Evolutionary conservation across 2,888 invertebrate species (phyloP).

Genomic region (Cecidostiba fungosa): DNA sequence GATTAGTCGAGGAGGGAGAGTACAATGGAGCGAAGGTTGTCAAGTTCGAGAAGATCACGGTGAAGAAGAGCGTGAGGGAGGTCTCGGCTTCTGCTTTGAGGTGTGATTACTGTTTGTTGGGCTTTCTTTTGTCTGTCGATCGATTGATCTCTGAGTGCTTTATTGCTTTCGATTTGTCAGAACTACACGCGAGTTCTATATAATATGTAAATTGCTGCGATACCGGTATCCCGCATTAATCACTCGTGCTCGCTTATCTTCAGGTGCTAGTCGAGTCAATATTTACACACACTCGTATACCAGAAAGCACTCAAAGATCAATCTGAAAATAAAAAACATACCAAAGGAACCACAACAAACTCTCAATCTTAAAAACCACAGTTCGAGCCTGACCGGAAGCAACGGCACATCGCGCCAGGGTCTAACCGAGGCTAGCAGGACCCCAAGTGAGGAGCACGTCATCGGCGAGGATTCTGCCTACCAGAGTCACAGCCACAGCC

Average conservation of each 20-base stretch:
- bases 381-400: conserved; percentile 41
- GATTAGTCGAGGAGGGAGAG: conserved; percentile 85
- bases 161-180: neutral
- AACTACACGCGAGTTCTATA: too few relatives aligned
- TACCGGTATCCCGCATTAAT: too few relatives aligned
- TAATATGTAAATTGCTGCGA: too few relatives aligned
- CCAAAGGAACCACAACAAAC: neutral
- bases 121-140: neutral
- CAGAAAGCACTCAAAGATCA: neutral
- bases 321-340: too few relatives aligned
- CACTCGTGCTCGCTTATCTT: too few relatives aligned
- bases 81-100: conserved; percentile 76
- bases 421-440: conserved; percentile 78
- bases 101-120: neutral
- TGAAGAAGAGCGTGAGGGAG: conserved; percentile 85
- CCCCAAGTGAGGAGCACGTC: conserved; percentile 82
- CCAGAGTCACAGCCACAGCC: conserved; percentile 83
- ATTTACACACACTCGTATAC: too few relatives aligned
- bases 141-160: neutral
- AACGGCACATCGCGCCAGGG: conserved; percentile 49
- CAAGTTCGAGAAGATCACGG: conserved; percentile 87
- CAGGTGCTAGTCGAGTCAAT: too few relatives aligned
- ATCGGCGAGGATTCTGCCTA: conserved; percentile 83
- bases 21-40: conserved; percentile 85
- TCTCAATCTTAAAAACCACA: conserved; percentile 14